A percentile compares a stretch with the other conserved stretches of the same genome.
Conservation (phyloP, 2,797 vertebrate genomes). For the Gymnoscopelus braueri region DNA sequence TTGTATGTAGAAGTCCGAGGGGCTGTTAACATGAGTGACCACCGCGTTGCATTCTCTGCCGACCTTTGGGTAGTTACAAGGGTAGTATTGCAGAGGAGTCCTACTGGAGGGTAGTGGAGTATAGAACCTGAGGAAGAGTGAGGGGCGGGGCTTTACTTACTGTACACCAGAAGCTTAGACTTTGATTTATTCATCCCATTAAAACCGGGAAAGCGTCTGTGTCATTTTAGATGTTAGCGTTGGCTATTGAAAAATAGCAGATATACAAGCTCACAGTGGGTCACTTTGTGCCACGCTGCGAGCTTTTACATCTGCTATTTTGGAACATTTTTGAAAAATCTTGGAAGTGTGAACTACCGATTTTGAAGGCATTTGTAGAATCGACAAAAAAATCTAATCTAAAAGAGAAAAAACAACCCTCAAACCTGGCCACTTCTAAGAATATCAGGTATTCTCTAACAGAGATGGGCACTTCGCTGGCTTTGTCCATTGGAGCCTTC, state of each 20-base stretch:
- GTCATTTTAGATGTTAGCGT: too few species aligned
- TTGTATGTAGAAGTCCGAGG: not conserved
- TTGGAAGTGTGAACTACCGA: too few species aligned
- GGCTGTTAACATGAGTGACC: not conserved
- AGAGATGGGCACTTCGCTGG: slow-evolving; percentile 4
- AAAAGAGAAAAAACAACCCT: too few species aligned
- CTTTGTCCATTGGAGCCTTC: slow-evolving; percentile 6
- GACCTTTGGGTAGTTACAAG: not conserved
- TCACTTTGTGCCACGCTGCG: too few species aligned
- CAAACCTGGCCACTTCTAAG: slow-evolving; percentile 9
- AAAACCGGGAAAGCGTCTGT: too few species aligned
- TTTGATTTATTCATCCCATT: too few species aligned
- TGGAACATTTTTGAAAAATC: too few species aligned
- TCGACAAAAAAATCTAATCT: too few species aligned
- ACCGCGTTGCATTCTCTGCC: not conserved
- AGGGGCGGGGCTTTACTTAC: not conserved
- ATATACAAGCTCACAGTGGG: too few species aligned
- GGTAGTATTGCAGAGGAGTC: not conserved
- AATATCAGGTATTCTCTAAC: slow-evolving; percentile 9
- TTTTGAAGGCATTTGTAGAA: too few species aligned
- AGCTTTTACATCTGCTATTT: too few species aligned
- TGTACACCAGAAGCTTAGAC: not conserved
- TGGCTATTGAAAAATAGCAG: too few species aligned
- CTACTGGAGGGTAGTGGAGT: not conserved
- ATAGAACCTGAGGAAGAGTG: not conserved